Evolutionary conservation across 35 echinoderm and acorn worm species (phyloP), one percentile per base, ranked within the genome.

Genomic region (Stichopus chloronotus): DNA sequence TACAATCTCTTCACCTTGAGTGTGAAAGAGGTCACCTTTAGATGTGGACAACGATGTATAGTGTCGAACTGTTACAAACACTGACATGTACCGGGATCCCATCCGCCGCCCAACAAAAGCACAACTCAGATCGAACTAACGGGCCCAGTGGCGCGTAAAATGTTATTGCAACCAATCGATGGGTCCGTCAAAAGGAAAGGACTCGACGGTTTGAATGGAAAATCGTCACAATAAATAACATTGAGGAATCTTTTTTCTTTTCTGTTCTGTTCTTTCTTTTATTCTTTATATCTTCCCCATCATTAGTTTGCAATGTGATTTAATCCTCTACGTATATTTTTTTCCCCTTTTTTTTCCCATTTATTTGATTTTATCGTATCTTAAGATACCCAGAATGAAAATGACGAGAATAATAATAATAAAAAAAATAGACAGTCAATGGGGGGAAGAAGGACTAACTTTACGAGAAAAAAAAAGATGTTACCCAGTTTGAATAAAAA

Each of bases 41-140:
- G 30, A 43, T 19, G 55, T 56, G 55, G 25, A 83, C 52, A 83
- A 65, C 19, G 19, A 43, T 3, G 30, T 43, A 43, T 3, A 43
- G 52, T 25, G 76, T 25, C 17, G 9, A 56, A 12, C 43, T 24
- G 11, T 43, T 83, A 83, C 80, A 83, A 78, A 55, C 80, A 56
- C 80, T 83, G 55, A 83, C 55, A 43, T 52, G 52, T 83, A 54
- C 17, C 25, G 55, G 53, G 80, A 12, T n/a, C 80, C 55, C 53
- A 7, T 52, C 43, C 14, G 8, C 14, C 52, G 25, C 80, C 19
- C 19, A 83, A 83, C 80, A 83, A 83, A 83, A 83, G 80, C 25
- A 83, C 80, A 83, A 83, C 80, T 83, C 80, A 83, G 13, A 55
- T 52, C 55, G 53, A 83, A 83, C 80, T 83, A 83, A 83, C 80